Evolutionary conservation across 2,113 vertebrate genomes (phyloP).

Genomic region (Gymnarchus niloticus): DNA sequence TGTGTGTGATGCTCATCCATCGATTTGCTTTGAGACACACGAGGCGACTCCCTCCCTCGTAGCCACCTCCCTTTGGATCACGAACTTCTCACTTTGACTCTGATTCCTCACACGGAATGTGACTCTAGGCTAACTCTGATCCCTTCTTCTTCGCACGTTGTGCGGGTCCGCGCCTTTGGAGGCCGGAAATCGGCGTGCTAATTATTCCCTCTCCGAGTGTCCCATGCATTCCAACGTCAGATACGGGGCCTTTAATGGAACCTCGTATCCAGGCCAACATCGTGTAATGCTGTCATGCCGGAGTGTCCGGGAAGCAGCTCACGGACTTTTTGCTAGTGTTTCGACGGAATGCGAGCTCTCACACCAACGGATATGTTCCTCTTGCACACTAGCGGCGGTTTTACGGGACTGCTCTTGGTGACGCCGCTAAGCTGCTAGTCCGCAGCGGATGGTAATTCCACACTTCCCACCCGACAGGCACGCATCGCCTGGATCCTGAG

Average conservation of each 20-base stretch:
- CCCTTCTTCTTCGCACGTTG: not conserved
- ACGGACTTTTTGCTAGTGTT: not conserved
- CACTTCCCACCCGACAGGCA: no score
- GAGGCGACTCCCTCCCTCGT: no score
- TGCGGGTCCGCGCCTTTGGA: not conserved
- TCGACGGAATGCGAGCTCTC: not conserved
- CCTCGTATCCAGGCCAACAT: not conserved
- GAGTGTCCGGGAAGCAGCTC: not conserved
- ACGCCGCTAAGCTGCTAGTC: slow-evolving; percentile 10
- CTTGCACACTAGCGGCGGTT: not conserved
- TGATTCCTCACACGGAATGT: not conserved
- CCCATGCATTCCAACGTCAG: not conserved
- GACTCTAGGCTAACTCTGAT: not conserved
- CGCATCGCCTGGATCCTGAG: no score
- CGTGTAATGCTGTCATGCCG: not conserved
- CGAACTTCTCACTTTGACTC: not conserved
- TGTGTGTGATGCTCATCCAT: not conserved
- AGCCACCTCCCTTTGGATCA: not conserved
- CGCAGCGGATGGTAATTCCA: slow-evolving; percentile 2
- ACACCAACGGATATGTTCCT: not conserved
- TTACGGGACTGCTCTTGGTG: slow-evolving; percentile 1
- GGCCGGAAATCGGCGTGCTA: not conserved
- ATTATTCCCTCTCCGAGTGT: not conserved
- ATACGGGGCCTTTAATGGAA: not conserved
- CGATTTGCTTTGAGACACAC: not conserved